Base-by-base conservation (phyloP, 2,797 vertebrate species). In the Poecilia wingei region DNA sequence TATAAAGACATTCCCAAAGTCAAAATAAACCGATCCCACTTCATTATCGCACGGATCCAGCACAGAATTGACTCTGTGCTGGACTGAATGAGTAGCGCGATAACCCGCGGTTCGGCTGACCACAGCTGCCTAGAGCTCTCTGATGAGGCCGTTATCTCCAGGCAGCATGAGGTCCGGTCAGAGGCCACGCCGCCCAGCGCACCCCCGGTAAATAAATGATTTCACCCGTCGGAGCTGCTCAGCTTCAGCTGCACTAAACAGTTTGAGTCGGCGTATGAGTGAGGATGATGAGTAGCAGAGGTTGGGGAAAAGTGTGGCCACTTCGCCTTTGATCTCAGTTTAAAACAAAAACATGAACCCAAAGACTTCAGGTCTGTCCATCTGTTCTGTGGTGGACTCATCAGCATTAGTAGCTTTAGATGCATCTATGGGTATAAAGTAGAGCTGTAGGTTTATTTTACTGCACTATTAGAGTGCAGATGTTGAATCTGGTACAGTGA, bases 121-220 rank as follows among this genome's bases (percentile, higher is more conserved):
- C 74, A 22, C 70, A 36, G 85, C 84, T 78, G 83, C 87, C 84
- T 68, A 28, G 0, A 79, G 69, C 77, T 81, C 69, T 0, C 57
- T 78, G 89, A 83, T 81, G 78, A 82, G 28, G 75, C 82, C 2
- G 76, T 72, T 74, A 77, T 86, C 88, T 91, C 43, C 75, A 70
- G 80, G 79, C 88, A 74, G 88, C 86, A 59, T 49, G 90, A 79
- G 81, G 81, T 78, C 82, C 0, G 51, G 87, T 88, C 86, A 84
- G 76, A 85, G 87, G 86, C 78, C 82, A 14, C 0, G 68, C 76
- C 75, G 87, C 88, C 81, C 83, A 76, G 71, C 33, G 8, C 33
- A 82, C 82, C 84, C 82, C 79, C 66, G 4, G 82, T 92, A 92
- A 94, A 94, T 92, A 95, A 95, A 94, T 90, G 78, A 95, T 94